phyloP scores from a whole-genome alignment of 2,888 invertebrate genomes.

The Caenorhabditis macrosperma region DNA sequence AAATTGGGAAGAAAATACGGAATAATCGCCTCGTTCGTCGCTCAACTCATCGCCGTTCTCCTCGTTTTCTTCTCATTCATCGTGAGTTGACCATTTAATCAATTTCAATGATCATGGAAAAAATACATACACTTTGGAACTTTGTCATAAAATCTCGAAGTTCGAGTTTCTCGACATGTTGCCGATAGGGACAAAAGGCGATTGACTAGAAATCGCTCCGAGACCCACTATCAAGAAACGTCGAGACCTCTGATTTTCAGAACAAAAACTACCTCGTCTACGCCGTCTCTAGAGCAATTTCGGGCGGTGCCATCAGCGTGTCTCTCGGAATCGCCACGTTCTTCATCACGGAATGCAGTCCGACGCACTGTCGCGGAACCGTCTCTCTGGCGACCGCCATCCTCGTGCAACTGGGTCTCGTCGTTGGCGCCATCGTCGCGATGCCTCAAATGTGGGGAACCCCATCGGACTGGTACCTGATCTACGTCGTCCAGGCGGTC shows the following conservation, averaged over 20 bases:
- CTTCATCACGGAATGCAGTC: conserved; percentile 71
- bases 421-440: conserved; percentile 68
- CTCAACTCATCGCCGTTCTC: conserved; percentile 48
- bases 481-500: conserved; percentile 65
- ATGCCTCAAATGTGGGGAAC: conserved; percentile 70
- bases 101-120: no score
- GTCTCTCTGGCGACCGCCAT: conserved; percentile 72
- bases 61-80: conserved; percentile 54
- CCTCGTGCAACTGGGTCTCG: conserved; percentile 67
- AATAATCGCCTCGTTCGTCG: conserved; percentile 54
- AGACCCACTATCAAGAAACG: no score
- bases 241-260: no score
- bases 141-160: no score
- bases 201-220: no score
- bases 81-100: no score
- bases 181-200: no score
- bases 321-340: conserved; percentile 65
- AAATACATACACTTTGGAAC: no score
- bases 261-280: conserved; percentile 56
- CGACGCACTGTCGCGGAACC: conserved; percentile 67
- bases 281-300: conserved; percentile 63
- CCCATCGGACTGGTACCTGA: conserved; percentile 61
- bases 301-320: conserved; percentile 68
- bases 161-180: no score
- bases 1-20: conserved; percentile 63